Conservation (phyloP, 2,797 vertebrate genomes). For the Helarctos malayanus region DNA sequence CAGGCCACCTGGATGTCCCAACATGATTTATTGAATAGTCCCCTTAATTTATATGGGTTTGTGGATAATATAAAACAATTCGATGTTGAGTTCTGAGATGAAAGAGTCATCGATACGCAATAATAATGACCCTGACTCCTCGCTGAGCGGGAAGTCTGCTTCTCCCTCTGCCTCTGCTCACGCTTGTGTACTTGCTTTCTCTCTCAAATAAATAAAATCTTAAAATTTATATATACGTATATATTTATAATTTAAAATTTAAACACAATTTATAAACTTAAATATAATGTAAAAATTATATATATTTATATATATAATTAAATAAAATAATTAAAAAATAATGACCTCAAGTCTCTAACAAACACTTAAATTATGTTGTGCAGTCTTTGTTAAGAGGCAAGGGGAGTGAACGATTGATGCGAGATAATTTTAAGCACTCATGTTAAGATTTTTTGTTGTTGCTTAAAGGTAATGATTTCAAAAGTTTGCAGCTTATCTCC, state of each 20-base stretch:
- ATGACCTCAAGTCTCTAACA: background rate
- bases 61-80: background rate
- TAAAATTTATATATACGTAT: background rate
- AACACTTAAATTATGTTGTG: background rate
- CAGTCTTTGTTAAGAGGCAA: background rate
- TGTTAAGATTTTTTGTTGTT: background rate
- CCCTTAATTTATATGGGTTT: background rate
- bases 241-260: background rate
- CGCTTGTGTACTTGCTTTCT: background rate
- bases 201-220: background rate
- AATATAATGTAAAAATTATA: too few species aligned
- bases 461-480: constrained; percentile 2
- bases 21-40: background rate
- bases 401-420: background rate
- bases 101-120: background rate
- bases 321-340: background rate
- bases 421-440: background rate
- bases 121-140: background rate
- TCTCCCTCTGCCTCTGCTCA: background rate
- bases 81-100: background rate
- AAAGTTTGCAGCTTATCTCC: background rate
- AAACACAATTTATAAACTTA: too few species aligned
- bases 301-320: background rate
- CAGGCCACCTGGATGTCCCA: background rate
- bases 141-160: background rate